These are phyloP conservation scores for Platygyra sinensis DNA, from an alignment of 64 coral and sea anemone species.

Conservation along the genomic window DNA sequence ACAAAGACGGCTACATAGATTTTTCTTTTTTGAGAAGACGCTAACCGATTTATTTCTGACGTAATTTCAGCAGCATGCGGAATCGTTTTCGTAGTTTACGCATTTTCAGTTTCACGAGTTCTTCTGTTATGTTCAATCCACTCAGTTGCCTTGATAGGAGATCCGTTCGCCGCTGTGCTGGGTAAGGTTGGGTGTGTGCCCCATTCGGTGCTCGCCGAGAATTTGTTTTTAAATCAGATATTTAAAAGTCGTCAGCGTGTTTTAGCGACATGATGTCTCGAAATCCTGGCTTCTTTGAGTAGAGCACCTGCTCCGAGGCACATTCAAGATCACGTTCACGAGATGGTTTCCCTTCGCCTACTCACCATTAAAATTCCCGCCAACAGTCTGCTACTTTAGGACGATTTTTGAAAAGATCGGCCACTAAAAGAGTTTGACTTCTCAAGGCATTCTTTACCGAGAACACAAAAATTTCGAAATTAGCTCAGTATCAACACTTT, in stretches of 20 bases:
- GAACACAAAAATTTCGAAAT: neutral
- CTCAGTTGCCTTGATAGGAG: neutral
- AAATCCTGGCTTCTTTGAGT: constrained; percentile 19
- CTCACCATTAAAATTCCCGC: constrained; percentile 10
- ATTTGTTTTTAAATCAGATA: constrained; percentile 21
- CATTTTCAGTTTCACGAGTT: neutral
- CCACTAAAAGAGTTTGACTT: neutral
- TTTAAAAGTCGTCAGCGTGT: constrained; percentile 1
- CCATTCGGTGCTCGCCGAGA: neutral
- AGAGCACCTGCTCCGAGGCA: constrained; percentile 19
- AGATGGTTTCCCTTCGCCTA: constrained; percentile 8
- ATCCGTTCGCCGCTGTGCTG: neutral
- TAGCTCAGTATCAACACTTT: no score
- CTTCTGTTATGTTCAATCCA: neutral
- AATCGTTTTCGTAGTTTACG: neutral
- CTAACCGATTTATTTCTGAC: neutral
- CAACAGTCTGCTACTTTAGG: neutral
- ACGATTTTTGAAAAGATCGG: neutral
- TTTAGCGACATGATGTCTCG: neutral
- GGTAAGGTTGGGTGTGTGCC: neutral
- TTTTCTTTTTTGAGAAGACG: neutral
- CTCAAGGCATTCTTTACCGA: neutral
- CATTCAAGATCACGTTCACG: neutral
- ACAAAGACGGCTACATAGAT: neutral
- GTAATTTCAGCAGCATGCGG: neutral